Evolutionary conservation across 53 echinoderm and acorn worm species (phyloP).

Genomic region (Patiria pectinifera): DNA sequence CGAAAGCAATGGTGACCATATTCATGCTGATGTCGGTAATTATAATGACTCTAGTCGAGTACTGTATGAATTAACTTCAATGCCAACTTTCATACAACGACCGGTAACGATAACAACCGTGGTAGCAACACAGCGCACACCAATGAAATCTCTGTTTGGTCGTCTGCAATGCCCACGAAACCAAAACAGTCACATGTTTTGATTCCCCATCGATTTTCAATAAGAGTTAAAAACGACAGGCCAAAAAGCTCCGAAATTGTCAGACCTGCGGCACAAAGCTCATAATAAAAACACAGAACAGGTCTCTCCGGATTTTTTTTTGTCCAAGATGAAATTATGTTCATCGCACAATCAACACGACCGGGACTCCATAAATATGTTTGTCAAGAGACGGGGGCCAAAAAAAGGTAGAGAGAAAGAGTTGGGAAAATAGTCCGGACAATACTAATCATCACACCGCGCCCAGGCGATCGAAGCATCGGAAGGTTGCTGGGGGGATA

Average conservation of each 20-base stretch:
- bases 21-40: background rate
- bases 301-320: background rate
- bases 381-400: too few relatives aligned
- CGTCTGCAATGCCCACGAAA: background rate
- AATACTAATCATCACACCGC: background rate
- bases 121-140: background rate
- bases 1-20: too few relatives aligned
- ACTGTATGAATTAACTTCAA: background rate
- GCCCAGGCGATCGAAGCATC: background rate
- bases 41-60: background rate
- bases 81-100: background rate
- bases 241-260: background rate
- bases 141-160: background rate
- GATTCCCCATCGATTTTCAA: conserved; percentile 7
- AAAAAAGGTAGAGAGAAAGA: background rate
- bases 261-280: conserved; percentile 3
- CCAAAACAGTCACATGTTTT: conserved; percentile 8
- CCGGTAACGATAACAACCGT: background rate
- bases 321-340: background rate
- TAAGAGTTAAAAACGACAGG: background rate
- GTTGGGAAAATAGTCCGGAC: background rate
- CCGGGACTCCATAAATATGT: background rate
- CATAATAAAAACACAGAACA: background rate
- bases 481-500: conserved; percentile 35
- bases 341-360: conserved; percentile 5